These are phyloP conservation scores for Dromas ardeola DNA, from an alignment of 2,113 vertebrate genomes.

Conservation along the genomic window DNA sequence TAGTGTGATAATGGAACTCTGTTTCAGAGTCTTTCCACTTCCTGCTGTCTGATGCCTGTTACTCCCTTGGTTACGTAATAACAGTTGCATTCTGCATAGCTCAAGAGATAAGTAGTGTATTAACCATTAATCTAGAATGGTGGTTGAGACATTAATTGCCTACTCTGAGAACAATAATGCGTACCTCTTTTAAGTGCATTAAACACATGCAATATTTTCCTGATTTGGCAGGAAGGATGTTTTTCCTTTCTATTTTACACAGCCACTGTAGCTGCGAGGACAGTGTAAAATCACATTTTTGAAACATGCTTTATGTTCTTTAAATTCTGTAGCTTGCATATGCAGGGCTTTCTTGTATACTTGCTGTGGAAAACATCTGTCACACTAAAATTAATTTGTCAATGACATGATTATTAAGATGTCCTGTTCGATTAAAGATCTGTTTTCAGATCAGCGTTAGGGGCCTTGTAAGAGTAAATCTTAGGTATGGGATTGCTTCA, in stretches of 20 bases:
- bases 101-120: background rate
- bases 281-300: background rate
- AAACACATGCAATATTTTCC: background rate
- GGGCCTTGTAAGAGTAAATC: background rate
- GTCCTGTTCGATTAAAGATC: background rate
- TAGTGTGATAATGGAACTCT: background rate
- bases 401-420: background rate
- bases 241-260: background rate
- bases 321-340: background rate
- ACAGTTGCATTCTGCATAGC: background rate
- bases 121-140: background rate
- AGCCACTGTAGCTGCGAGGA: background rate
- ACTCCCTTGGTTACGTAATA: accelerated
- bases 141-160: background rate
- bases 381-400: background rate
- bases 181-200: background rate
- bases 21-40: background rate
- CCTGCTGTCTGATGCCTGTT: background rate
- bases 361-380: background rate
- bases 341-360: background rate
- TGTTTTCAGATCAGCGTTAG: background rate
- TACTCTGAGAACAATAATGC: background rate
- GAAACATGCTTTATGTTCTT: background rate
- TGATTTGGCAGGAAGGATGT: background rate
- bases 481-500: background rate